These are phyloP conservation scores for Allobates femoralis DNA, from an alignment of 2,797 vertebrate species.

Conservation along the genomic window DNA sequence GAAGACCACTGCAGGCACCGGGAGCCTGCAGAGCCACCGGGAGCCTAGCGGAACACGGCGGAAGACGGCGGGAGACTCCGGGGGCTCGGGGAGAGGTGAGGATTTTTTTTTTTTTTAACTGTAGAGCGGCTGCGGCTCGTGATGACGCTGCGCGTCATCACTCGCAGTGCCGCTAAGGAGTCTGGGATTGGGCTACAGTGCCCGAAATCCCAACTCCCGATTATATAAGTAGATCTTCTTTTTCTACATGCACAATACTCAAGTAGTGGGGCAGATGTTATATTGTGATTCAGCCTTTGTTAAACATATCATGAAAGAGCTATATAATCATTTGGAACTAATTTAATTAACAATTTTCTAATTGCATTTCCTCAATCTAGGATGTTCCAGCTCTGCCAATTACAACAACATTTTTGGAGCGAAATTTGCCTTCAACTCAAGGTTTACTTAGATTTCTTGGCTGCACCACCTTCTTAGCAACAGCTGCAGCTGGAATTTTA, in stretches of 20 bases:
- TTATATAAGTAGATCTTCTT: no score
- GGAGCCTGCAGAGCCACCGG: no score
- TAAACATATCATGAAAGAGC: neutral
- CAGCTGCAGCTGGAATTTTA: conserved; percentile 66
- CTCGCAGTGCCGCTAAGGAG: no score
- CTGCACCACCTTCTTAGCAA: conserved; percentile 68
- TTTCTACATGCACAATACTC: neutral
- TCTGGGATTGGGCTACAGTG: no score
- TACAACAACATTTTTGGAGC: conserved; percentile 75
- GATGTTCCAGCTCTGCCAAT: conserved; percentile 75
- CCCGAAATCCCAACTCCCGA: no score
- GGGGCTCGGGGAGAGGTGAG: no score
- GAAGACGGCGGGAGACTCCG: no score
- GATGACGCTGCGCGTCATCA: no score
- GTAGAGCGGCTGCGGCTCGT: no score
- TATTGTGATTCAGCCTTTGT: neutral
- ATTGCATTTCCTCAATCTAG: conserved; percentile 66
- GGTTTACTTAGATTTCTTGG: conserved; percentile 76
- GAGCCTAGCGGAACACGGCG: no score
- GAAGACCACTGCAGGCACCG: no score
- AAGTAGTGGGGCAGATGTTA: neutral
- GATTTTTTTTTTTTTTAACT: no score
- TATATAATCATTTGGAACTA: neutral
- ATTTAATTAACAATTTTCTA: neutral
- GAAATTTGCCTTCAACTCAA: conserved; percentile 73